phyloP scores from a whole-genome alignment of 2,888 invertebrate genomes.

The Scaptomyza caliginosa region DNA sequence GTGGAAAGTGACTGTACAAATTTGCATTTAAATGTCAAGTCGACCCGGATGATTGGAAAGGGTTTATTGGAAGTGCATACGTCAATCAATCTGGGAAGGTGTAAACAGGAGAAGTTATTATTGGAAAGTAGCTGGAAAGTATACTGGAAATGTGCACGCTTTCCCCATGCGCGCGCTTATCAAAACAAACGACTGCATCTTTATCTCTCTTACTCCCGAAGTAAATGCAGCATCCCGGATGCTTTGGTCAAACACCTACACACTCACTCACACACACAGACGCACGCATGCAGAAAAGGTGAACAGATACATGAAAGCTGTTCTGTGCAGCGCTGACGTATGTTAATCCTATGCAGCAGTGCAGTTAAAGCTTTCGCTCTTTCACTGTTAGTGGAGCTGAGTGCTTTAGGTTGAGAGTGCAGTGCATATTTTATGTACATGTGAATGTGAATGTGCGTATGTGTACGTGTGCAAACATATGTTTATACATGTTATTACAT shows the following conservation, averaged over 20 bases:
- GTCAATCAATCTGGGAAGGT: neutral
- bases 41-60: neutral
- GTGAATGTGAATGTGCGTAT: neutral
- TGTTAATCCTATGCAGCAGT: neutral
- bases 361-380: neutral
- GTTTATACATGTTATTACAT: conserved; percentile 3
- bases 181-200: neutral
- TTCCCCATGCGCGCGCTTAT: neutral
- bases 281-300: neutral
- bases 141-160: neutral
- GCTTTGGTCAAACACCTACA: neutral
- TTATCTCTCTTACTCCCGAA: neutral
- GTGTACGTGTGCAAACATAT: neutral
- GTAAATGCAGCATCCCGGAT: neutral
- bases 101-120: neutral
- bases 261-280: neutral
- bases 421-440: no score
- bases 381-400: neutral
- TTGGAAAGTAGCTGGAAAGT: no score
- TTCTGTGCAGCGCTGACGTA: neutral
- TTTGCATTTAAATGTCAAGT: neutral
- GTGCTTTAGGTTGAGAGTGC: neutral
- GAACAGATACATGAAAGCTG: neutral
- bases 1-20: neutral
- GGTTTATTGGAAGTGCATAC: neutral